A percentile compares a stretch with the other conserved stretches of the same genome.
These are phyloP conservation scores for Upupa epops DNA, from an alignment of 2,113 vertebrate species.

Conservation along the genomic window DNA sequence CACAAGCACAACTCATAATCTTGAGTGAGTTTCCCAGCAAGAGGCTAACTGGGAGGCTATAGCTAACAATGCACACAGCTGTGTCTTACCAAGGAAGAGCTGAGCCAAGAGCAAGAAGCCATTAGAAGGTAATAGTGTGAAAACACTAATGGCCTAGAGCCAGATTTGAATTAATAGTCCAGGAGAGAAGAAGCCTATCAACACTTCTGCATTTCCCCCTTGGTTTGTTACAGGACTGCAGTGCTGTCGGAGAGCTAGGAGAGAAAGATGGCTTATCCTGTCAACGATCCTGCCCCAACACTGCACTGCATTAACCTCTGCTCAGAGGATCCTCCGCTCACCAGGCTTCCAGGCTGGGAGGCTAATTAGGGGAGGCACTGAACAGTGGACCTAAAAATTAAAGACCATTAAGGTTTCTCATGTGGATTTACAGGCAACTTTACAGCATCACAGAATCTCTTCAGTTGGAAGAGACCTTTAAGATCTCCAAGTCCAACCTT, in stretches of 20 bases:
- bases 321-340: neutral
- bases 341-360: neutral
- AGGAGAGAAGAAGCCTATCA: conserved; percentile 17
- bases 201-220: neutral
- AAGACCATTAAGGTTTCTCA: neutral
- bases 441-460: neutral
- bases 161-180: conserved; percentile 50
- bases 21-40: conserved; percentile 57
- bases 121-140: conserved; percentile 59
- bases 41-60: conserved; percentile 31
- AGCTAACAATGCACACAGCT: conserved; percentile 34
- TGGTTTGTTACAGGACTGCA: neutral
- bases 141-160: conserved; percentile 47
- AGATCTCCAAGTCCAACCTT: too few relatives aligned
- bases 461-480: neutral
- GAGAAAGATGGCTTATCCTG: neutral
- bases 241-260: neutral
- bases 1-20: conserved; percentile 8
- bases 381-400: neutral
- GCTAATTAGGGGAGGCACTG: neutral
- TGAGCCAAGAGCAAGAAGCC: conserved; percentile 56
- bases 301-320: neutral
- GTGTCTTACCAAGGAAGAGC: conserved; percentile 6
- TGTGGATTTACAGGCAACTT: neutral
- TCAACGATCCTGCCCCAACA: neutral